Conservation (phyloP, 2,797 vertebrate genomes). For the Macropodus opercularis region DNA sequence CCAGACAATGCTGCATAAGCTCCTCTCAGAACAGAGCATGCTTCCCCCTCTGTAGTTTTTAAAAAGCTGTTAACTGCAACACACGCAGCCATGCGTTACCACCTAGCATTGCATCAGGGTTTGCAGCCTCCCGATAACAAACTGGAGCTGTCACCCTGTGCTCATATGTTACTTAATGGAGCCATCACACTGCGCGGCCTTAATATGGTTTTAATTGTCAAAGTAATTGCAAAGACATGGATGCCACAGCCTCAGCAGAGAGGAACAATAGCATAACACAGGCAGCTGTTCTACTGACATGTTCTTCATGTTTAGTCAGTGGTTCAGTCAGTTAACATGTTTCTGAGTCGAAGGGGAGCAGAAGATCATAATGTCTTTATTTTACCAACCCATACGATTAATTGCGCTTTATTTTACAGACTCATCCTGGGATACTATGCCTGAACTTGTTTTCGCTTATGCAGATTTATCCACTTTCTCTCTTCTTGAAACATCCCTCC, state of each 20-base stretch:
- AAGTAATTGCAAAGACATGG: slow-evolving; percentile 54
- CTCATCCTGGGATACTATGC: not conserved
- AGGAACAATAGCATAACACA: slow-evolving; percentile 45
- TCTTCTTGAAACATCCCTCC: not conserved
- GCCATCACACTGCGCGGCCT: slow-evolving; percentile 39
- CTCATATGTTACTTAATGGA: slow-evolving; percentile 45
- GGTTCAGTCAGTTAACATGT: slow-evolving; percentile 7
- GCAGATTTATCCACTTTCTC: slow-evolving; percentile 31
- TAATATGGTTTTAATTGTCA: slow-evolving; percentile 58
- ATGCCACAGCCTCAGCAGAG: slow-evolving; percentile 35
- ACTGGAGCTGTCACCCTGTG: slow-evolving; percentile 37
- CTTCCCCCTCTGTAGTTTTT: slow-evolving; percentile 28
- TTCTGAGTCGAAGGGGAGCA: slow-evolving; percentile 1
- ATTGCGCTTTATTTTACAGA: not conserved
- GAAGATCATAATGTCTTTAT: not conserved
- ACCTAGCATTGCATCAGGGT: slow-evolving; percentile 35
- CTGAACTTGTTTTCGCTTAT: too few relatives aligned
- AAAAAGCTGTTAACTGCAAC: slow-evolving; percentile 36
- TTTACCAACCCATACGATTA: slow-evolving; percentile 13
- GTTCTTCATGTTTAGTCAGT: slow-evolving; percentile 21
- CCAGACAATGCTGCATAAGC: slow-evolving; percentile 39
- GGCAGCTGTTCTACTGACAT: slow-evolving; percentile 56
- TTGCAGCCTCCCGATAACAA: slow-evolving; percentile 38
- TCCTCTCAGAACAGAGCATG: slow-evolving; percentile 29
- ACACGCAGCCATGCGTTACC: slow-evolving; percentile 31